Evolutionary conservation across 2,797 vertebrate genomes (phyloP), one percentile per base, ranked within the genome.

Genomic region (Corythornis leucogaster): DNA sequence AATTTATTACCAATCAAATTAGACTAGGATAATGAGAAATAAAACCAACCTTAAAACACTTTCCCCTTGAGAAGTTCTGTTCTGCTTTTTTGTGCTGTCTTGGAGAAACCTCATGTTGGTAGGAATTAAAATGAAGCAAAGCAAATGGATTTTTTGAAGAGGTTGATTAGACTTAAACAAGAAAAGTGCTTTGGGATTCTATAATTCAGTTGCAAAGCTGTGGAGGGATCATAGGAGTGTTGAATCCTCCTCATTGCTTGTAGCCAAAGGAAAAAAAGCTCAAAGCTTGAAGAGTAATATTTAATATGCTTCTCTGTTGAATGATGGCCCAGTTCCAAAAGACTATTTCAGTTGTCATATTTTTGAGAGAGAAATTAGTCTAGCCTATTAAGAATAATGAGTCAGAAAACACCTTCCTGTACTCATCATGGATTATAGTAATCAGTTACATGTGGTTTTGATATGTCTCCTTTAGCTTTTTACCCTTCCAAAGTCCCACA

Each of bases 101-200:
- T 0, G 0, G 15, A 77, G 31, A 42, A 89, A 7, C 40, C 20
- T 71, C 11, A 0, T 18, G 6, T 38, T 48, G 35, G 21, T 81
- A 22, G 15, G 38, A 67, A 75, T 0, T 0, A 63, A 78, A 57
- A 45, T 24, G 38, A 42, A 57, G 69, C 15, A 24, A 66, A 75
- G 51, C 12, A 58, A 69, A 61, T 3, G 38, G 14, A 4, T 15
- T 63, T 51, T 82, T 85, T 45, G 13, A 67, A 53, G 40, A 54
- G 31, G 3, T 50, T 70, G 45, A 30, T 63, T 28, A 1, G 30
- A 50, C 54, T 64, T 12, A 11, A 38, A 10, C 10, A 62, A 77
- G 62, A 63, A 51, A 59, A 75, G 28, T 31, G 58, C n/a, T 76
- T 81, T 18, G 53, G 46, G n/a, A 74, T 35, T 10, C 18, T 64